Evolutionary conservation across 2,797 vertebrate species (phyloP).

Genomic region (Scolopax rusticola): DNA sequence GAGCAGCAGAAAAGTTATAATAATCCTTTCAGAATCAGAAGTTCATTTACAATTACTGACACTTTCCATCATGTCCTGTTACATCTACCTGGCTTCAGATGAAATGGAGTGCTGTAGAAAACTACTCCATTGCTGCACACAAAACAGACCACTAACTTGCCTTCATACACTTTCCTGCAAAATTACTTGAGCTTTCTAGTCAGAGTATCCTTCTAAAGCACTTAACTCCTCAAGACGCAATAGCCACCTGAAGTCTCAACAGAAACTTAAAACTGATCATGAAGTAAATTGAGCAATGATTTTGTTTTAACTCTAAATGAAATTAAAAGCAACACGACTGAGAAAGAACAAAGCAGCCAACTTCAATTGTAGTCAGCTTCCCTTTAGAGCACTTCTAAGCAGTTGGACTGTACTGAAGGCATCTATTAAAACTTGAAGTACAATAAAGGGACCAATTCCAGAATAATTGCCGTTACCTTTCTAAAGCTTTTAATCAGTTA

Average conservation of each 20-base stretch:
- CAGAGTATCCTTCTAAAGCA: background rate
- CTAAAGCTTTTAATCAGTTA: background rate
- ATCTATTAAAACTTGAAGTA: constrained; percentile 36
- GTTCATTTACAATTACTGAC: background rate
- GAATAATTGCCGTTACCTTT: background rate
- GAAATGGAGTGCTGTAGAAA: background rate
- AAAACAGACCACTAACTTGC: background rate
- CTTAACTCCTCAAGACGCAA: constrained; percentile 7
- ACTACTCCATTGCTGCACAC: background rate
- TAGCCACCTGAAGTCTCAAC: background rate
- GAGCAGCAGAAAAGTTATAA: background rate
- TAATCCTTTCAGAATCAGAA: background rate
- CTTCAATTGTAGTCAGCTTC: constrained; percentile 10
- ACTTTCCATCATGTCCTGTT: background rate
- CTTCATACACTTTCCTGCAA: background rate
- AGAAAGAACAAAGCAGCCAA: constrained; percentile 3
- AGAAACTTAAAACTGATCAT: constrained; percentile 13
- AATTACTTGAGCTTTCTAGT: background rate
- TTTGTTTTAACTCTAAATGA: constrained; percentile 23
- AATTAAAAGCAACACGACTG: background rate
- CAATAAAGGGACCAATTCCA: constrained; percentile 30
- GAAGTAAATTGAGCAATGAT: constrained; percentile 29
- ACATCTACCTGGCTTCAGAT: background rate
- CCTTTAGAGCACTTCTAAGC: constrained; percentile 1
- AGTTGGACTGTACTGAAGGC: background rate